These are phyloP conservation scores for Camponotus floridanus DNA, from an alignment of 1,140 invertebrate genomes.

Conservation along the genomic window DNA sequence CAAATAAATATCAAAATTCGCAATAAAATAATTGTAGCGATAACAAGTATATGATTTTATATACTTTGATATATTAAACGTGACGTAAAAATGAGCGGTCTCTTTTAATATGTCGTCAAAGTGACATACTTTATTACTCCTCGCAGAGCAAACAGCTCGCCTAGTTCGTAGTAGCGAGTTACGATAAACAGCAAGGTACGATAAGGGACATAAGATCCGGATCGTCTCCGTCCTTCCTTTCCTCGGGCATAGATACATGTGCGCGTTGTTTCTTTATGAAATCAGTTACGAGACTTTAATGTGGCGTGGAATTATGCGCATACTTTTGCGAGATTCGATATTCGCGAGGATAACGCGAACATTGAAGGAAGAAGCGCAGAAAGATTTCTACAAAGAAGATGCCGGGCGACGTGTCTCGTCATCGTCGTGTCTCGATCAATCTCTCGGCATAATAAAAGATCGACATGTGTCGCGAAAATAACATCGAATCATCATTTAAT, in stretches of 20 bases:
- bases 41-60: too few relatives aligned
- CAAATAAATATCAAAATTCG: too few relatives aligned
- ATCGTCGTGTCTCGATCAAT: conserved; percentile 12
- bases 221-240: neutral
- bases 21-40: too few relatives aligned
- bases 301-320: conserved; percentile 27
- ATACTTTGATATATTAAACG: too few relatives aligned
- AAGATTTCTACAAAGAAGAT: conserved; percentile 11
- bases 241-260: neutral
- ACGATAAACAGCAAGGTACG: neutral
- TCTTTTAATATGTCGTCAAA: neutral
- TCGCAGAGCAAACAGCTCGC: neutral
- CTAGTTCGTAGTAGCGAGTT: neutral
- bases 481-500: conserved; percentile 21
- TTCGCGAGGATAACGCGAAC: conserved; percentile 21
- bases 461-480: conserved; percentile 6
- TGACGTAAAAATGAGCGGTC: neutral
- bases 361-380: conserved; percentile 4
- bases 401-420: conserved; percentile 9
- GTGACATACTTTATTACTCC: neutral
- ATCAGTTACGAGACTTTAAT: conserved; percentile 34
- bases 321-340: conserved; percentile 11
- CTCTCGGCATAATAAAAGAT: conserved; percentile 14
- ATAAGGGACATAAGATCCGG: neutral
- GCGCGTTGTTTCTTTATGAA: neutral